Evolutionary conservation across 2,113 vertebrate genomes (phyloP).

Genomic region (Gnathochromis pfefferi): DNA sequence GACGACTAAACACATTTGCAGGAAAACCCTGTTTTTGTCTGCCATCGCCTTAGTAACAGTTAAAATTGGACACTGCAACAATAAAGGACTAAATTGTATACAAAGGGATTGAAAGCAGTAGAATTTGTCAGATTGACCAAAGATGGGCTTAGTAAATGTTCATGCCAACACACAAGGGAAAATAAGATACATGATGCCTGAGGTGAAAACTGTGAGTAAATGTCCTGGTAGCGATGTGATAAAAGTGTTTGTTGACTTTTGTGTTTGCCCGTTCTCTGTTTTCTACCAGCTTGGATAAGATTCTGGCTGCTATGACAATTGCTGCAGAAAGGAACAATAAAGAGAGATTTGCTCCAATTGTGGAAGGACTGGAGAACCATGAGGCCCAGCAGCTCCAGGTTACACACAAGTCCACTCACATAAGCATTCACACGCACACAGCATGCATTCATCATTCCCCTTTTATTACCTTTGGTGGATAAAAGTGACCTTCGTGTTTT

Average conservation of each 20-base stretch:
- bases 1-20: slow-evolving; percentile 25
- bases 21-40: slow-evolving; percentile 4
- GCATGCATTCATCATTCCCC: not conserved
- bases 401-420: not conserved
- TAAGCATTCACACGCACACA: not conserved
- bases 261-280: slow-evolving; percentile 24
- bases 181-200: slow-evolving; percentile 26
- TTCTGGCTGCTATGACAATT: slow-evolving; percentile 90
- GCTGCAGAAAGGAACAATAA: slow-evolving; percentile 89
- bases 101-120: not conserved
- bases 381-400: slow-evolving; percentile 93
- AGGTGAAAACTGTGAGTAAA: slow-evolving; percentile 46
- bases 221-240: slow-evolving; percentile 44
- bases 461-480: not conserved
- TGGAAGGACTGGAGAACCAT: slow-evolving; percentile 94
- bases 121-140: slow-evolving; percentile 14
- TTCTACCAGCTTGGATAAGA: slow-evolving; percentile 82
- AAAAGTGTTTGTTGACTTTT: slow-evolving; percentile 61
- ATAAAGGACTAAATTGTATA: slow-evolving; percentile 12
- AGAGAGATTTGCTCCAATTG: slow-evolving; percentile 89
- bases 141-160: slow-evolving; percentile 16
- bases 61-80: slow-evolving; percentile 15
- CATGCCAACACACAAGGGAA: not conserved
- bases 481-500: not conserved
- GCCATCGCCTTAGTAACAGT: slow-evolving; percentile 12